Evolutionary conservation across 2,113 vertebrate genomes (phyloP).

Genomic region (Lophotis ruficrista): DNA sequence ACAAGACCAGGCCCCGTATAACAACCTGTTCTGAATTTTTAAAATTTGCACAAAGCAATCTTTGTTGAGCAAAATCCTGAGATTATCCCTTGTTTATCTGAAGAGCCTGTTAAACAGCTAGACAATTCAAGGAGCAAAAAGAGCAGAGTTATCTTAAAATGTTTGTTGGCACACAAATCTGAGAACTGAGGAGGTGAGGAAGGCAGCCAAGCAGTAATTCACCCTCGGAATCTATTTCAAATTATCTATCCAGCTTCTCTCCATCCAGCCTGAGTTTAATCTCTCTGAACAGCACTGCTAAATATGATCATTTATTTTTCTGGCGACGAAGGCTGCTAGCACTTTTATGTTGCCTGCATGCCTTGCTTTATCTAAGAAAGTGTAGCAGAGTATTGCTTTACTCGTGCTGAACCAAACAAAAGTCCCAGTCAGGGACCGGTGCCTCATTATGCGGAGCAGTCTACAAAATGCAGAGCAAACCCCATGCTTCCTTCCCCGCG

Average conservation of each 20-base stretch:
- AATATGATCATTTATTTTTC: neutral
- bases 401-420: neutral
- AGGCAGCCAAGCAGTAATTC: slow-evolving; percentile 40
- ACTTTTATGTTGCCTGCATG: neutral
- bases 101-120: slow-evolving; percentile 31
- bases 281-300: neutral
- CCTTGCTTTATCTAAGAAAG: slow-evolving; percentile 38
- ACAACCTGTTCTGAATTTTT: neutral
- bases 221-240: neutral
- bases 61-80: slow-evolving; percentile 36
- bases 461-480: neutral
- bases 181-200: slow-evolving; percentile 8
- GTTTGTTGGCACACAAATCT: slow-evolving; percentile 17
- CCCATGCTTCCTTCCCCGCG: neutral
- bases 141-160: slow-evolving; percentile 55
- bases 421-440: slow-evolving; percentile 14
- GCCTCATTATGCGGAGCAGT: neutral
- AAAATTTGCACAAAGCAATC: slow-evolving; percentile 17
- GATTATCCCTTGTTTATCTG: slow-evolving; percentile 52
- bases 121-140: slow-evolving; percentile 41
- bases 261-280: neutral
- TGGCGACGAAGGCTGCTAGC: neutral
- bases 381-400: slow-evolving; percentile 40
- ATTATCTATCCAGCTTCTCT: slow-evolving; percentile 29
- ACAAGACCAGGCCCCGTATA: neutral